Percentiles rank a stretch among this genome's conserved stretches.
Evolutionary conservation across 2,113 vertebrate genomes (phyloP).

Genomic region (Alaudala cheleensis): DNA sequence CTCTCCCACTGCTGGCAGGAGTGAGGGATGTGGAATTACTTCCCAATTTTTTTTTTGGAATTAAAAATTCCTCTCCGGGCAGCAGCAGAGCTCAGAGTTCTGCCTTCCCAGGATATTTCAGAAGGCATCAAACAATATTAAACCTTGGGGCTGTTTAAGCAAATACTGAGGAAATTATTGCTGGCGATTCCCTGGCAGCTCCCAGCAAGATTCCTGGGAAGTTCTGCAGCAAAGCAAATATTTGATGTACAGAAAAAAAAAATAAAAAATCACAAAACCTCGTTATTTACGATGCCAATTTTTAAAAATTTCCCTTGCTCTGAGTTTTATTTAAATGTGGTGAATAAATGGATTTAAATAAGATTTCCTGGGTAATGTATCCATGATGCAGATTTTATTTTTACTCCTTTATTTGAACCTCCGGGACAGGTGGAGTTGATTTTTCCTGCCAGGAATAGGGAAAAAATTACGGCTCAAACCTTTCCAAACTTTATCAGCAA

Average conservation of each 20-base stretch:
- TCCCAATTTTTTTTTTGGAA: not conserved
- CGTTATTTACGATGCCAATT: not conserved
- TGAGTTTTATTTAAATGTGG: not conserved
- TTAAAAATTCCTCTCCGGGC: not conserved
- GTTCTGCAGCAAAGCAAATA: not conserved
- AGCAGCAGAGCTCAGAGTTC: not conserved
- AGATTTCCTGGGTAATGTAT: not conserved
- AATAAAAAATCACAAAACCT: not conserved
- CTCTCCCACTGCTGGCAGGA: not conserved
- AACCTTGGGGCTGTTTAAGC: constrained; percentile 18
- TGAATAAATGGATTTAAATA: not conserved
- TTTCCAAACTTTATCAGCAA: not conserved
- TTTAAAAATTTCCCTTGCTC: not conserved
- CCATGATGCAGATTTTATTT: not conserved
- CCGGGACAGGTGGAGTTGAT: not conserved
- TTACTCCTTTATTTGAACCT: not conserved
- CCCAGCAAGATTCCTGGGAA: not conserved
- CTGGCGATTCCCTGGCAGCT: constrained; percentile 21
- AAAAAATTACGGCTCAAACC: not conserved
- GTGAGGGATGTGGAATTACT: not conserved
- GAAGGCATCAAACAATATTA: not conserved
- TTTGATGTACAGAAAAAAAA: not conserved
- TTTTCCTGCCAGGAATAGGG: not conserved
- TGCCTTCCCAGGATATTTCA: not conserved
- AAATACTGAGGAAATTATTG: constrained; percentile 29